These are phyloP conservation scores for Drosophila aldrichi DNA, from an alignment of 2,888 invertebrate genomes.

Conservation along the genomic window DNA sequence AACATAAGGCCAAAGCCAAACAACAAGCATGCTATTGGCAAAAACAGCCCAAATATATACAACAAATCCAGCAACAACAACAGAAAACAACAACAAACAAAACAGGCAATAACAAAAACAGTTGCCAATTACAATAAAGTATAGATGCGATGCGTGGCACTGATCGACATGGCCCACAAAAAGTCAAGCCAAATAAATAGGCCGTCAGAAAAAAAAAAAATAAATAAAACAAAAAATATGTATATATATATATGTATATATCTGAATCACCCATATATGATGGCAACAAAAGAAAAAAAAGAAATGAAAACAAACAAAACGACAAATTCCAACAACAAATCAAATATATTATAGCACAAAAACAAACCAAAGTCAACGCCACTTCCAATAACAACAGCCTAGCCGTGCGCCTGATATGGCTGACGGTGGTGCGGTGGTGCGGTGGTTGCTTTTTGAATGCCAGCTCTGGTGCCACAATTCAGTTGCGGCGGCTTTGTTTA, in stretches of 20 bases:
- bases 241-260: neutral
- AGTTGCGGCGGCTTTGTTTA: constrained; percentile 80
- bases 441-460: constrained; percentile 35
- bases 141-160: constrained; percentile 33
- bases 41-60: constrained; percentile 43
- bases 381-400: constrained; percentile 71
- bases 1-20: constrained; percentile 76
- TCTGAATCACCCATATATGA: constrained; percentile 1
- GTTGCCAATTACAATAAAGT: constrained; percentile 57
- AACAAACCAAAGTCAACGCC: constrained; percentile 78
- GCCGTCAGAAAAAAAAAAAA: constrained; percentile 28
- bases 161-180: constrained; percentile 69
- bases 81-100: constrained; percentile 6
- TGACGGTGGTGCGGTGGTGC: constrained; percentile 1
- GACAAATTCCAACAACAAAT: constrained; percentile 71
- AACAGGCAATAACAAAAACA: constrained; percentile 21
- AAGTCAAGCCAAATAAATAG: constrained; percentile 70
- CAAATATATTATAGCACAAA: constrained; percentile 80
- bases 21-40: constrained; percentile 62
- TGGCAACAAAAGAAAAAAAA: constrained; percentile 7
- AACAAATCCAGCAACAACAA: constrained; percentile 26
- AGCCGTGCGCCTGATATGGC: constrained; percentile 2
- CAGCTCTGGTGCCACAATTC: constrained; percentile 63
- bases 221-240: constrained; percentile 6
- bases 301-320: constrained; percentile 33